phyloP scores from a whole-genome alignment of 1,140 invertebrate genomes.

The Meteorus sp. region DNA sequence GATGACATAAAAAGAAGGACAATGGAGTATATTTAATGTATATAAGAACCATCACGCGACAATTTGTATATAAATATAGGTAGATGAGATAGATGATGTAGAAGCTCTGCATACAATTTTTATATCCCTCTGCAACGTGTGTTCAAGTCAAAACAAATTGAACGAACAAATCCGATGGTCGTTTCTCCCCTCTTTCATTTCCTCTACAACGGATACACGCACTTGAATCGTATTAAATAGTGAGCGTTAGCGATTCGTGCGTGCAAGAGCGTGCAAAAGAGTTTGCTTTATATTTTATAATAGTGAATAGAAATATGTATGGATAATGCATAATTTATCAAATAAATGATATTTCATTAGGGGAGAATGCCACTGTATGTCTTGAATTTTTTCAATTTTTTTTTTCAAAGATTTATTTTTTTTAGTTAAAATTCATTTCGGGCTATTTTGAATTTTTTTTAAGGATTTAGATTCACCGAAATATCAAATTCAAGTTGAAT shows the following conservation, averaged over 20 bases:
- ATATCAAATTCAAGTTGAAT: too few relatives aligned
- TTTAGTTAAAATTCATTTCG: too few relatives aligned
- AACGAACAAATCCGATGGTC: constrained; percentile 7
- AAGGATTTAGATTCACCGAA: too few relatives aligned
- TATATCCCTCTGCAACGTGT: not conserved
- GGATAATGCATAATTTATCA: too few relatives aligned
- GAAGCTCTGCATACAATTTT: not conserved
- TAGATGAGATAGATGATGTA: not conserved
- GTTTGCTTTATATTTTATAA: constrained; percentile 2
- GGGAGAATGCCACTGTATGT: too few relatives aligned
- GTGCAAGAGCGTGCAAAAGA: constrained; percentile 22
- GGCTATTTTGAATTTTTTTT: too few relatives aligned
- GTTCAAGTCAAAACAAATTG: constrained; percentile 11
- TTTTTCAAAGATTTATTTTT: too few relatives aligned
- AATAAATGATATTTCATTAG: constrained; percentile 45
- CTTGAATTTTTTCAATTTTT: too few relatives aligned
- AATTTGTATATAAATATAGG: not conserved
- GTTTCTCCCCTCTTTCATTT: not conserved
- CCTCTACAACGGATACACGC: constrained; percentile 11
- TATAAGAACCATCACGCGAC: constrained; percentile 6
- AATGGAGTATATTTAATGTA: not conserved
- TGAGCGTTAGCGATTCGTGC: constrained; percentile 11
- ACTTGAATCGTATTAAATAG: constrained; percentile 20
- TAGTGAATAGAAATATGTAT: too few relatives aligned
- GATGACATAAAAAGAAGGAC: constrained; percentile 4